A percentile compares a stretch with the other conserved stretches of the same genome.
These are phyloP conservation scores for Chelon auratus DNA, from an alignment of 2,797 vertebrate genomes.

Conservation along the genomic window DNA sequence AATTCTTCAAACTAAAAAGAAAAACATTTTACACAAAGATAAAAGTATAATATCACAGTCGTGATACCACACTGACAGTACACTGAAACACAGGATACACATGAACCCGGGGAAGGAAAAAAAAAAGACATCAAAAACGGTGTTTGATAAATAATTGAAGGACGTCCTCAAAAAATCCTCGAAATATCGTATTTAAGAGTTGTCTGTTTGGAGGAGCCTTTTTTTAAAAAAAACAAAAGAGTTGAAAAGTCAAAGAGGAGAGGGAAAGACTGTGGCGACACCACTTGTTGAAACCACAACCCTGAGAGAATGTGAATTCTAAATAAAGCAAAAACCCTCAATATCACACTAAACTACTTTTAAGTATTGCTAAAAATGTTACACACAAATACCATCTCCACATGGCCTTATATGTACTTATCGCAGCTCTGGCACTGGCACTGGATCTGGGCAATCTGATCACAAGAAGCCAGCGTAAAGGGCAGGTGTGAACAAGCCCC, in stretches of 20 bases:
- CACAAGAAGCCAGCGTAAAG: too few species aligned
- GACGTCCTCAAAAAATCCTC: constrained; percentile 22
- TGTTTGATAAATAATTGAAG: constrained; percentile 46
- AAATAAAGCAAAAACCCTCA: background rate
- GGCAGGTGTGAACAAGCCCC: too few species aligned
- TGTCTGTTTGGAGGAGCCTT: constrained; percentile 19
- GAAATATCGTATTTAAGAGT: constrained; percentile 27
- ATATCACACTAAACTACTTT: background rate
- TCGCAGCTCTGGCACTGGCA: too few species aligned
- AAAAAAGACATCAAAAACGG: constrained; percentile 39
- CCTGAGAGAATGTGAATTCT: constrained; percentile 8
- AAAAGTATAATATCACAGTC: constrained; percentile 23
- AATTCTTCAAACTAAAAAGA: constrained; percentile 22
- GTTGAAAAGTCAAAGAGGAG: background rate
- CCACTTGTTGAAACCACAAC: constrained; percentile 12
- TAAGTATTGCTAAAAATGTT: background rate
- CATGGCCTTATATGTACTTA: too few species aligned
- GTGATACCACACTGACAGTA: constrained; percentile 19
- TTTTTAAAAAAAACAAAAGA: background rate
- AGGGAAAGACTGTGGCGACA: background rate
- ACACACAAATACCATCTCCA: too few species aligned
- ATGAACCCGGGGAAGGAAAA: background rate
- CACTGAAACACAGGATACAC: constrained; percentile 13
- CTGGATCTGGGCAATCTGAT: too few species aligned
- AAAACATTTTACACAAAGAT: background rate